Evolutionary conservation across 2,888 invertebrate genomes (phyloP), one percentile per base, ranked within the genome.

Genomic region (Mantis religiosa): DNA sequence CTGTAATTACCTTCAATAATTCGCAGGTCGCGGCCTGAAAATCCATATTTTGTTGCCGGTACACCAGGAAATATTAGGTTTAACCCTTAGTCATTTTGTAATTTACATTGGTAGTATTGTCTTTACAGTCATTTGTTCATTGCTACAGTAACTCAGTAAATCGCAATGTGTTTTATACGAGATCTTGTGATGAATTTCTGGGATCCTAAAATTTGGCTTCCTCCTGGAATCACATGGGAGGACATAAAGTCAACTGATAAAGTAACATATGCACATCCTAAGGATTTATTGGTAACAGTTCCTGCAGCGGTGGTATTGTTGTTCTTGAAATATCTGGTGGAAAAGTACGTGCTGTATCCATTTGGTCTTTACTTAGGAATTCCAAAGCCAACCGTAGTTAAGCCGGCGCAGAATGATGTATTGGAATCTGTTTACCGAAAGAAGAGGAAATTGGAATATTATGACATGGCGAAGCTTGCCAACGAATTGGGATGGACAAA

Each of bases 401-500:
- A 95, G 93, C 96, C 97, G 82, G 94, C 95, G 71, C 94, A 94
- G 90, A 97, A 97, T 94, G 95, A 95, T 87, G 94, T 96, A 90
- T 94, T 98, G 92, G 98, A 98, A 93, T 95, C 95, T 91, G 97
- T 97, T 0, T 98, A 97, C 93, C 93, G 93, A 91, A 93, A 93
- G 88, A 95, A 95, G 91, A 94, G 95, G 90, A 96, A 95, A 93
- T 95, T 97, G 92, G 96, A 96, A 92, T 96, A 97, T 93, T 97
- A 97, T 93, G 96, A 96, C 95, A 97, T 97, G 92, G 93, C 94
- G 92, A 95, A 95, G 81, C 94, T 98, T 92, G 95, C 97, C 25
- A 98, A 98, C 93, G 97, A 97, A 93, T 93, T 97, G 91, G 98
- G 98, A 93, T 95, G 97, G 95, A 95, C 95, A 27, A 97, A 97